Evolutionary conservation across 2,888 invertebrate species (phyloP).

Genomic region (Eupithecia exiguata): DNA sequence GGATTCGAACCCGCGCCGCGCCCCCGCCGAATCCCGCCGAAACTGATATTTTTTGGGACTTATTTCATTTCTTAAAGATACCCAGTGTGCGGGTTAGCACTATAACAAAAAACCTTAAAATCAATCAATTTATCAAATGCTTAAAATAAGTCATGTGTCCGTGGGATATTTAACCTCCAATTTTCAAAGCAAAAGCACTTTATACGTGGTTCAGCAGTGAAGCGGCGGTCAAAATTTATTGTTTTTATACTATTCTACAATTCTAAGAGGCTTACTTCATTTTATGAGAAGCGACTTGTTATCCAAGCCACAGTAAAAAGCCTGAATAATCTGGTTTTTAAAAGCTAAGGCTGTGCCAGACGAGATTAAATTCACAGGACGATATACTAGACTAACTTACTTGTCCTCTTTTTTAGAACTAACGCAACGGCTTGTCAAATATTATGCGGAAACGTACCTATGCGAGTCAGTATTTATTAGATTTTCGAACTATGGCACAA

Average conservation of each 20-base stretch:
- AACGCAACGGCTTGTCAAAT: background rate
- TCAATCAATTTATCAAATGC: no score
- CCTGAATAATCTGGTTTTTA: slow-evolving; percentile 48
- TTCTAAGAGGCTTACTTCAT: background rate
- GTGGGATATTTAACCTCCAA: background rate
- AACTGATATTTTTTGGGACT: no score
- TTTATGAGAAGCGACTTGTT: background rate
- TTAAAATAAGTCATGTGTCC: no score
- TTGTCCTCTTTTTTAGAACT: background rate
- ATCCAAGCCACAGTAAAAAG: slow-evolving; percentile 35
- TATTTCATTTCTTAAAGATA: no score
- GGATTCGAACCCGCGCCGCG: no score
- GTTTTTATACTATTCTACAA: background rate
- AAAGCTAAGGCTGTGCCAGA: slow-evolving; percentile 24
- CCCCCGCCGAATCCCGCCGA: no score
- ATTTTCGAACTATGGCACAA: no score
- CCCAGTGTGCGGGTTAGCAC: no score
- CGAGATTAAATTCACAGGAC: background rate
- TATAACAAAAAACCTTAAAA: no score
- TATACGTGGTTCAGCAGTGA: background rate
- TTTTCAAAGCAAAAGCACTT: background rate
- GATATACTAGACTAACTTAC: background rate
- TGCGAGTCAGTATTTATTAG: no score
- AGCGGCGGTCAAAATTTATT: background rate
- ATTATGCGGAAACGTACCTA: no score